These are phyloP conservation scores for Gorsachius goisagi DNA, from an alignment of 2,113 vertebrate genomes.

Conservation along the genomic window DNA sequence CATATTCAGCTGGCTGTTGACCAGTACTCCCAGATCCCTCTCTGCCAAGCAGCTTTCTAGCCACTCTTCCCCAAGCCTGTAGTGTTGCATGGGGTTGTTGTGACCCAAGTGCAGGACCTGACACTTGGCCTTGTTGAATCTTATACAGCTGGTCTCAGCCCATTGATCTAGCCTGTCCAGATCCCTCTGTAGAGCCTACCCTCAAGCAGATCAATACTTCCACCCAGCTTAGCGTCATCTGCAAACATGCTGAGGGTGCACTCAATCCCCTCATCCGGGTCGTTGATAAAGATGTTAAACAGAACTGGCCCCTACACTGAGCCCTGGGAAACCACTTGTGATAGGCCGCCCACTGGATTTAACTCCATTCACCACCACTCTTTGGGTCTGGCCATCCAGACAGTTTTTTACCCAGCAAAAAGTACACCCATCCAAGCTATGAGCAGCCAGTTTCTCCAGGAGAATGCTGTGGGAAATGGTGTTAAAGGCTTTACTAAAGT, in stretches of 20 bases:
- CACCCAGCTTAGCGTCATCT: neutral
- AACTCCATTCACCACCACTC: neutral
- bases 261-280: fast-evolving
- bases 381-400: fast-evolving
- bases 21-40: neutral
- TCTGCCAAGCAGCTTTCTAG: neutral
- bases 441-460: neutral
- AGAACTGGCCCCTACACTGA: neutral
- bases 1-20: fast-evolving
- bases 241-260: neutral
- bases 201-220: neutral
- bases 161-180: neutral
- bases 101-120: fast-evolving
- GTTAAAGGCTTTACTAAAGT: neutral
- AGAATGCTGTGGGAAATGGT: neutral
- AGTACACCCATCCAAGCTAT: fast-evolving
- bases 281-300: neutral
- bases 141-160: fast-evolving
- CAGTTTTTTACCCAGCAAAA: neutral
- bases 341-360: fast-evolving
- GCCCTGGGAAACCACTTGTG: neutral
- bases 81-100: neutral
- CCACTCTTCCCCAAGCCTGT: neutral
- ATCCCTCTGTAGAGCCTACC: neutral
- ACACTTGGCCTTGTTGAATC: neutral